Base-by-base conservation (phyloP, 2,113 vertebrate genomes). In the Bungarus multicinctus region DNA sequence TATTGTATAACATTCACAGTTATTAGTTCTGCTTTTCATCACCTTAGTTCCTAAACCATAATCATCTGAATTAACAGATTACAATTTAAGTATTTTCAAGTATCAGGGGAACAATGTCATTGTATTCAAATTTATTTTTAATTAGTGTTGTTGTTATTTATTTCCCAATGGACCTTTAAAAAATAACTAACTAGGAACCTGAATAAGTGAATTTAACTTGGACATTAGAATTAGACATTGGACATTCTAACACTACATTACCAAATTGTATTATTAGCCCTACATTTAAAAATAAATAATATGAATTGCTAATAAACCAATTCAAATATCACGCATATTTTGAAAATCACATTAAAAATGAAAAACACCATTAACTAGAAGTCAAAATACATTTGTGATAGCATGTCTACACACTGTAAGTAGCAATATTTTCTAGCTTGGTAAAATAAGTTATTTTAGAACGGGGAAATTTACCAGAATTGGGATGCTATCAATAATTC, bases 401-500 rank as follows among this genome's bases (percentile, higher is more conserved):
- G 50, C 93, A 92, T 4, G 87, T 8, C 18, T 74, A 90, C 0
- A 0, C 30, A 69, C 30, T n/a, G 12, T 0, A 7, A 88, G 18
- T 58, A 95, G 91, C 45, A 90, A 45, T 53, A 74, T 50, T 74
- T 93, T 60, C 74, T 27, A 89, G 0, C 93, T 95, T 89, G 92
- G 89, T 93, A 91, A 93, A 55, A 22, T 55, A 88, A 96, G 86
- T 94, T 94, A 94, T 94, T 95, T 95, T 90, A 94, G 93, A 92
- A n/a, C 50, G 91, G 87, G 89, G 93, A 92, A 89, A 95, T 89
- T 94, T 95, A 96, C 93, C 95, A 92, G 91, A 88, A 16, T 88
- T 97, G 96, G 96, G 94, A 90, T 25, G 64, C 53, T 92, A 92
- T 95, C 95, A 97, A 92, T 58, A 95, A 93, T 89, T 95, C 96